Evolutionary conservation across 2,113 vertebrate species (phyloP), one percentile per base, ranked within the genome.

Genomic region (Syrmaticus mikado): DNA sequence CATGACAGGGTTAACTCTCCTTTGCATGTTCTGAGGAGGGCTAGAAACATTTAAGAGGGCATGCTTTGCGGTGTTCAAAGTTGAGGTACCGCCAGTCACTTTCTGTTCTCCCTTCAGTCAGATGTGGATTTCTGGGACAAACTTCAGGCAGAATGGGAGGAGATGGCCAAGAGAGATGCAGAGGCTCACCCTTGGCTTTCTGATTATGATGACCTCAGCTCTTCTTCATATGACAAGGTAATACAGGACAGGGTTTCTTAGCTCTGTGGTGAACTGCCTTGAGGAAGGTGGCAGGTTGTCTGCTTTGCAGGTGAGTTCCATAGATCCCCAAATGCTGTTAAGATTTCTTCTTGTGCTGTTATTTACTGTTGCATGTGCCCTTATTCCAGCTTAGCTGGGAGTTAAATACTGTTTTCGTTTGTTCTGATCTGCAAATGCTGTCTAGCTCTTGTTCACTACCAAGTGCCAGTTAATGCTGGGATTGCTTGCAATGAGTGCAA

Each of bases 61-160:
- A 10, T 85, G 77, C 40, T 74, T 20, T 61, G 50, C 55, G 40
- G 16, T 76, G 22, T 21, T 19, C 86, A 18, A 30, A 48, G 22
- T 12, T 55, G 34, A 55, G 46, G 64, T 80, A 50, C 34, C 34
- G 76, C 60, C 34, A 17, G 64, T 90, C 78, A 57, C 15, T 16
- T 84, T 62, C 57, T n/a, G 85, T 96, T 95, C 40, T 76, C 34
- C 28, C 82, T 95, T 53, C 97, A 99, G 99, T 99, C 99, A 87
- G 99, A 99, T 97, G 98, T 99, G 48, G 99, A 99, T 97, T 99
- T 99, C 98, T 99, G 99, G 99, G 99, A 99, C 97, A 99, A 99
- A 96, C 98, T 99, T 90, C 99, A 99, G 98, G 98, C 99, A 94
- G 99, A 99, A 94, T 99, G 99, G 98, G 99, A 99, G 96, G 99